A percentile compares a stretch with the other conserved stretches of the same genome.
Conservation (phyloP, 2,797 vertebrate species). For the Sylvia borin region DNA sequence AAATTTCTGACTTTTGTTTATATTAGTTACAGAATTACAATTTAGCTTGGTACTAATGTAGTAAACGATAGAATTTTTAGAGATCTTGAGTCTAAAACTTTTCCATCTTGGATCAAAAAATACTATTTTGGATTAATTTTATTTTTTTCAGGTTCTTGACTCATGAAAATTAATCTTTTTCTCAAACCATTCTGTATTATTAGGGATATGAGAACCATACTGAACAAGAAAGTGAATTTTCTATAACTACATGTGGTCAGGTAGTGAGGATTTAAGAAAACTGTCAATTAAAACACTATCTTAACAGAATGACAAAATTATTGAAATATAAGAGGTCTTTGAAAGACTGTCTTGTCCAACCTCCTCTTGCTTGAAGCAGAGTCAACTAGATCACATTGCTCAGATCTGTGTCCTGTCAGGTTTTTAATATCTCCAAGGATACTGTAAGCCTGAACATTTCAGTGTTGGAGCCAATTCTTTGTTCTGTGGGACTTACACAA, state of each 20-base stretch:
- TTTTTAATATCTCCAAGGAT: not conserved
- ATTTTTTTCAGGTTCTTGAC: not conserved
- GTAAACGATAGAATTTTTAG: not conserved
- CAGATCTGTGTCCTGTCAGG: not conserved
- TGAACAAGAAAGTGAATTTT: not conserved
- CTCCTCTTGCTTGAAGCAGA: not conserved
- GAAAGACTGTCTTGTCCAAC: not conserved
- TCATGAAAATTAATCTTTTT: not conserved
- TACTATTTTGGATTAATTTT: not conserved
- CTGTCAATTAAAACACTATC: not conserved
- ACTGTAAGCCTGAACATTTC: not conserved
- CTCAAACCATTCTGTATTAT: not conserved
- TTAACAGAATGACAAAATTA: not conserved
- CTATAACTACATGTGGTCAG: rapidly evolving
- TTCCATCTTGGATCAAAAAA: not conserved
- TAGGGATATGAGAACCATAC: not conserved
- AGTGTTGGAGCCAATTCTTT: not conserved
- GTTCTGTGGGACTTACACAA: not conserved
- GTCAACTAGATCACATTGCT: not conserved
- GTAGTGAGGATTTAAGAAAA: not conserved
- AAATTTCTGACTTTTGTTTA: not conserved
- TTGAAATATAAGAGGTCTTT: not conserved
- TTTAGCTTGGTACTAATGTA: not conserved
- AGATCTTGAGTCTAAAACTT: not conserved
- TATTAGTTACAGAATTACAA: not conserved